phyloP scores from a whole-genome alignment of 2,888 invertebrate species.

The Chalcis sispes region DNA sequence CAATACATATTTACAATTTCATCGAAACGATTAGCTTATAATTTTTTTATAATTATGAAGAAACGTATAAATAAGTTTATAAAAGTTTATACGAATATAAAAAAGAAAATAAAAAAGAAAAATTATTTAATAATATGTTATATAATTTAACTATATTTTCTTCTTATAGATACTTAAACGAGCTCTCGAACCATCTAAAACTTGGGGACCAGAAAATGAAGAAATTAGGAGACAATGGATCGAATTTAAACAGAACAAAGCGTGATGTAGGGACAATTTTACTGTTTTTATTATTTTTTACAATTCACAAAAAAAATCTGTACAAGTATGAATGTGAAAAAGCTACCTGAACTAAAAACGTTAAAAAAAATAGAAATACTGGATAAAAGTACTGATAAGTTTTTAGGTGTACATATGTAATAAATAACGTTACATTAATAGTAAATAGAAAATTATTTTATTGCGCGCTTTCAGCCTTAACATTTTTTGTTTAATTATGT shows the following conservation, averaged over 20 bases:
- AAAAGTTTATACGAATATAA: too few species aligned
- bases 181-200: conserved; percentile 69
- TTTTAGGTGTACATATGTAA: not conserved
- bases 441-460: not conserved
- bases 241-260: conserved; percentile 66
- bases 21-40: too few species aligned
- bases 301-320: too few species aligned
- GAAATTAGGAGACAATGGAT: conserved; percentile 71
- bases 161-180: conserved; percentile 68
- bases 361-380: not conserved
- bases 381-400: not conserved
- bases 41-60: too few species aligned
- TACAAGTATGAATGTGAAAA: not conserved
- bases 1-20: too few species aligned
- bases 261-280: not conserved
- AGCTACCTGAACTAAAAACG: too few species aligned
- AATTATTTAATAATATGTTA: not conserved
- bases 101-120: too few species aligned
- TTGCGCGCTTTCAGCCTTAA: too few species aligned
- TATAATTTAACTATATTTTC: too few species aligned
- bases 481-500: too few species aligned
- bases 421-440: not conserved
- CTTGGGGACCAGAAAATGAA: conserved; percentile 74
- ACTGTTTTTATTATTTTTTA: not conserved
- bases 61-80: too few species aligned